Evolutionary conservation across 2,888 invertebrate species (phyloP), one percentile per base, ranked within the genome.

Genomic region (Ganaspis brasiliensis): DNA sequence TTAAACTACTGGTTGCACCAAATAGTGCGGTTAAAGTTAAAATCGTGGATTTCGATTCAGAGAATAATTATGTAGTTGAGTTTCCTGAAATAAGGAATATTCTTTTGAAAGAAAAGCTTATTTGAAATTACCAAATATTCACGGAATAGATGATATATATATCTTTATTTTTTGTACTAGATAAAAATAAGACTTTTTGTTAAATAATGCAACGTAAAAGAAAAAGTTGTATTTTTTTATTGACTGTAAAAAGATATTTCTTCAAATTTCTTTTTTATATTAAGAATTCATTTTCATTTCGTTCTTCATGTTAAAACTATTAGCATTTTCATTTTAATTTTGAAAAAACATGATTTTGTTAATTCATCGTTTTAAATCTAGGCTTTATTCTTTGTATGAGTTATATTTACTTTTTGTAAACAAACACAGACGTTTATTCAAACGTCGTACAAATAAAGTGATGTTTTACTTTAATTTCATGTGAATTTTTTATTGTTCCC

Each of bases 61-160:
- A 6, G 0, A 76, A 21, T 1, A 49, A 72, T 24, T 84, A 86
- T 61, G 59, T 74, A 0, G 56, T 90, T 16, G 89, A 90, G n/a
- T 31, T 90, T 3, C 88, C 87, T 9, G 59, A 74, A 0, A 31
- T 89, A n/a, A 82, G 73, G 2, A 31, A 73, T 0, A 67, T 40
- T 45, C 45, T 67, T 45, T 14, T 45, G 21, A 45, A 67, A 40
- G 67, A 67, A 40, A n/a, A 67, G 8, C 14, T 67, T 14, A 24
- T 67, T n/a, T 67, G 21, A 67, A n/a, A 21, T 24, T n/a, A 45
- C 14, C 0, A 67, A 14, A n/a, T n/a, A 8, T 24, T 40, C 12
- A 40, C 1, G 12, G 19, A 45, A 14, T 19, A 14, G 21, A 19
- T 8, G 16, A 14, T 21, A 12, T 40, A 40, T 14, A 45, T 40